Evolutionary conservation across 2,888 invertebrate species (phyloP), one percentile per base, ranked within the genome.

Genomic region (Plemyria rubiginata): DNA sequence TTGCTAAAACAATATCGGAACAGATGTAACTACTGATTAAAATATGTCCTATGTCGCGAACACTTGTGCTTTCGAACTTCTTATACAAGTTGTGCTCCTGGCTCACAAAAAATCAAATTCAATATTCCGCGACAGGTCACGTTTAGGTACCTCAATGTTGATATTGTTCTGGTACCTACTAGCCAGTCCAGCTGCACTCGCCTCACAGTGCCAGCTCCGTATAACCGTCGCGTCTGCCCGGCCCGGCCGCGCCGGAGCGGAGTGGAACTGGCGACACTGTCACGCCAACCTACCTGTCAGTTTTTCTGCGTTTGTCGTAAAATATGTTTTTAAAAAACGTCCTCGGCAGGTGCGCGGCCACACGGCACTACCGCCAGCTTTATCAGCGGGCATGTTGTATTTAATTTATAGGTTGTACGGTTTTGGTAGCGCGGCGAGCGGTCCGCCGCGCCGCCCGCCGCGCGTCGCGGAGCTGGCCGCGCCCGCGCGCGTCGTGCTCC

Each of bases 401-500:
- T 81, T 70, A 84, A 87, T 87, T 87, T 87, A 87, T 87, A 78
- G 85, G 76, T 77, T 75, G 78, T 75, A 75, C 81, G 82, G 82
- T 80, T 79, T 81, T 77, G 86, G 82, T 75, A 79, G 84, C 85
- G 84, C 86, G 83, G 85, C 86, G 83, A 86, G 86, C 86, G 86
- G 86, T 84, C 70, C 72, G 70, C 72, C 70, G 66, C 41, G 62
- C 61, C 60, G 58, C 54, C 48, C 56, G 56, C 60, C 52, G 29
- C 54, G 58, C 49, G 5, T 4, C 8, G 36, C 8, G n/a, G n/a
- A n/a, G n/a, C n/a, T n/a, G n/a, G 36, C 8, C 8, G 36, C 28
- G 15, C 45, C 22, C 22, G 22, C 1, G 22, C 15, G 46, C 5
- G 54, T 54, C 53, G 38, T 49, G 13, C 52, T 66, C 64, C 54